Evolutionary conservation across 2,113 vertebrate species (phyloP), one percentile per base, ranked within the genome.

Genomic region (Acrocephalus kingi): DNA sequence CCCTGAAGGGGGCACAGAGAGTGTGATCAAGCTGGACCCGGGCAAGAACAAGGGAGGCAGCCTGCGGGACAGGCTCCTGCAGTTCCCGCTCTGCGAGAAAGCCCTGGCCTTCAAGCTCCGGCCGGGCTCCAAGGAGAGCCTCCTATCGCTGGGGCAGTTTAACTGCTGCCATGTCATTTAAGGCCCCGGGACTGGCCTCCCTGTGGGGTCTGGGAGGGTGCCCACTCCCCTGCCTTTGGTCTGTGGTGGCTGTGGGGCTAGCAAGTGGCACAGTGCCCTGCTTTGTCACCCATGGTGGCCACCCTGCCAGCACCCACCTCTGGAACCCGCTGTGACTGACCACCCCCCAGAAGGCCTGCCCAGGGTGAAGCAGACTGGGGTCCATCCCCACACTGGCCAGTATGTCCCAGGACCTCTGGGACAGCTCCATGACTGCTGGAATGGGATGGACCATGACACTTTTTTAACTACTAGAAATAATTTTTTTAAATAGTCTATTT

Each of bases 161-260:
- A 99, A 99, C 98, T 99, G 99, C 95, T 99, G 99, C 97, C 98
- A 98, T 0, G 98, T 99, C 89, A 98, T 99, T 28, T 99, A 96
- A 59, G 4, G 23, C 22, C 31, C 41, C 0, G 0, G 71, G 49
- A 59, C 46, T 4, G 1, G 41, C 58, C 64, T 35, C 0, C 0
- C 48, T 5, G 41, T 3, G 25, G 79, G 41, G 31, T 28, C 41
- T 3, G 7, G 58, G 68, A 48, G 45, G 64, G 41, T 1, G 0
- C 79, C 69, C 11, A 1, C 23, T 35, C 30, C 63, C 28, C 63
- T n/a, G 41, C 45, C 25, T 61, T 35, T 25, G 45, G 35, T 64
- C 55, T 41, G 52, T 68, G 10, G 27, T 55, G 75, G 54, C 31
- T 3, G 4, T 7, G 35, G 45, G 73, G 25, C 62, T 59, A 46